Evolutionary conservation across 1,140 invertebrate genomes (phyloP).

Genomic region (Heterodera carotae): DNA sequence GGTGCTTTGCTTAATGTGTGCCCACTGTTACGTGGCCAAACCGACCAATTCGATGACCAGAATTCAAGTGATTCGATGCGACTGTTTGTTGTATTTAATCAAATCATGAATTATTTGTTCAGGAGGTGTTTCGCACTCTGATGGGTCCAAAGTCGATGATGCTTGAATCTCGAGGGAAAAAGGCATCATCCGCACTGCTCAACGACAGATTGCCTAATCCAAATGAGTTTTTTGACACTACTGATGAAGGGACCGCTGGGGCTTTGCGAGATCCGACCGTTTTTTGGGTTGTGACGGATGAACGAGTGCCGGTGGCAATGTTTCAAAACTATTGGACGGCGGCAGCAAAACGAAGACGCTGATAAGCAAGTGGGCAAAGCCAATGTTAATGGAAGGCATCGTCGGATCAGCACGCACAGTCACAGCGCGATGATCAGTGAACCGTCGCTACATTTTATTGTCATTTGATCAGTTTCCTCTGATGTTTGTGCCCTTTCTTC

Average conservation of each 20-base stretch:
- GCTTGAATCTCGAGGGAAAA: constrained; percentile 30
- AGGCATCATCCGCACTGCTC: constrained; percentile 15
- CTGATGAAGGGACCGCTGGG: background rate
- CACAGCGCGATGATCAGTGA: constrained; percentile 2
- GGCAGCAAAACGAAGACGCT: constrained; percentile 5
- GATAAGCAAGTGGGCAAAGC: background rate
- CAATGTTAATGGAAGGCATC: background rate
- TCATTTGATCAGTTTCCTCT: background rate
- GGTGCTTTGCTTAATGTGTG: constrained; percentile 19
- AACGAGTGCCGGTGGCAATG: background rate
- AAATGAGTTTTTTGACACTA: background rate
- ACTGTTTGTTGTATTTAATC: background rate
- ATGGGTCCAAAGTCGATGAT: constrained; percentile 36
- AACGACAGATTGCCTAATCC: background rate
- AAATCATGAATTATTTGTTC: background rate
- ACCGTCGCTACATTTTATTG: background rate
- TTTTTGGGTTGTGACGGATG: constrained; percentile 23
- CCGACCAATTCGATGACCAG: constrained; percentile 34
- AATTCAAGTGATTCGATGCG: constrained; percentile 20
- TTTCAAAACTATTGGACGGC: background rate
- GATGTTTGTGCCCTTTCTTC: background rate
- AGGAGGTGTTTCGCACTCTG: constrained; percentile 37
- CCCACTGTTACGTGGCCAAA: constrained; percentile 17
- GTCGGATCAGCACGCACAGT: background rate
- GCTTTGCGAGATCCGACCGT: background rate